phyloP scores from a whole-genome alignment of 2,113 vertebrate genomes.

The Odobenus rosmarus region DNA sequence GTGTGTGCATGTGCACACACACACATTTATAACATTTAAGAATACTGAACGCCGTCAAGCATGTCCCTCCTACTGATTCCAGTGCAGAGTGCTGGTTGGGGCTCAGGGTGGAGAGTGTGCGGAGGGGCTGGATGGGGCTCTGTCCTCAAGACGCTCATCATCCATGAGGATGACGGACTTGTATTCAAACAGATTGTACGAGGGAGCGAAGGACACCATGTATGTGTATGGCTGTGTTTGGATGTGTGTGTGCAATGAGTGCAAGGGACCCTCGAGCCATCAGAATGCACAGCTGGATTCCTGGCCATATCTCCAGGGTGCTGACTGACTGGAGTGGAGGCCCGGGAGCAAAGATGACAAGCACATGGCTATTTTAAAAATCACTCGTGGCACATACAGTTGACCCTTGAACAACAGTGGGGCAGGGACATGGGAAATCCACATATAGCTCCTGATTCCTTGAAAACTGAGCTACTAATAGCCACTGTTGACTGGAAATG shows the following conservation, averaged over 20 bases:
- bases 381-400: background rate
- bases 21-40: background rate
- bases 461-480: background rate
- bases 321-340: background rate
- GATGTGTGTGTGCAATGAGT: rapidly evolving
- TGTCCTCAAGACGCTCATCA: background rate
- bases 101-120: background rate
- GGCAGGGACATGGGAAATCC: background rate
- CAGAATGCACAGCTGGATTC: background rate
- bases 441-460: background rate
- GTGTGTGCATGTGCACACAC: background rate
- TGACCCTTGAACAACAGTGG: background rate
- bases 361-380: background rate
- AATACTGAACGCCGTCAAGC: background rate
- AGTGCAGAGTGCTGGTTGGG: background rate
- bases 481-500: background rate
- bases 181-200: background rate
- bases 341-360: background rate
- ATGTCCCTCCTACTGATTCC: background rate
- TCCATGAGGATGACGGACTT: background rate
- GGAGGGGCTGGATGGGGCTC: background rate
- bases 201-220: background rate
- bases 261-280: background rate
- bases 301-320: rapidly evolving
- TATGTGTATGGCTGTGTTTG: background rate